These are phyloP conservation scores for Crax fasciolata DNA, from an alignment of 2,797 vertebrate genomes.

Conservation along the genomic window DNA sequence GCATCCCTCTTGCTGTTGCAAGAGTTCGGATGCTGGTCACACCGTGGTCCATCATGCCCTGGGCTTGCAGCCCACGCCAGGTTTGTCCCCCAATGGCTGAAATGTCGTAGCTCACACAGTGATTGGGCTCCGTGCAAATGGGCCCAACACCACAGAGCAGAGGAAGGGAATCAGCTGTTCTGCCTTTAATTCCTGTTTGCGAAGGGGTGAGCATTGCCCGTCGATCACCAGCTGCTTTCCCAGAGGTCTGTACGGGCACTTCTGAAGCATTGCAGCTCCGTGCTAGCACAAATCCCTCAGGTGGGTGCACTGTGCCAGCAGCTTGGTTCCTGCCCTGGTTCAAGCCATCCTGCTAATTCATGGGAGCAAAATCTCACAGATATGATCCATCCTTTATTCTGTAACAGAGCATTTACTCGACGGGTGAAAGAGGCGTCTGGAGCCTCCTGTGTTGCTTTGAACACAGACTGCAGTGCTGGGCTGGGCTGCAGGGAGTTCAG, in stretches of 20 bases:
- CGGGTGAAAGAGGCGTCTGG: not conserved
- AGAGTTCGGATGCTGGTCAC: accelerated
- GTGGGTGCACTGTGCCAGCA: not conserved
- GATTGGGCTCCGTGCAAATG: not conserved
- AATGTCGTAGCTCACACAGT: not conserved
- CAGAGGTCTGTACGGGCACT: accelerated
- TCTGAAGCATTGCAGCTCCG: not conserved
- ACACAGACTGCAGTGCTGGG: not conserved
- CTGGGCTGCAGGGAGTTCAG: not conserved
- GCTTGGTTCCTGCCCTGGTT: not conserved
- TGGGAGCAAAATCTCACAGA: not conserved
- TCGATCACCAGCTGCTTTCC: too few relatives aligned
- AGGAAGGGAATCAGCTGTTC: not conserved
- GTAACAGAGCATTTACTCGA: not conserved
- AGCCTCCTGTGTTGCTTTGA: not conserved
- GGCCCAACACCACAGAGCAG: not conserved
- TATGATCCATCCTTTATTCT: not conserved
- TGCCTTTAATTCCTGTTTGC: not conserved
- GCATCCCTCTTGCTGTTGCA: not conserved
- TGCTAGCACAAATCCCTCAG: not conserved
- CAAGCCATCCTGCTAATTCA: not conserved
- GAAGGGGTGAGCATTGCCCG: not conserved
- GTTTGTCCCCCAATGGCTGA: not conserved
- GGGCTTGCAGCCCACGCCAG: not conserved
- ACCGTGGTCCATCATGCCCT: not conserved